Evolutionary conservation across 2,113 vertebrate genomes (phyloP), one percentile per base, ranked within the genome.

Genomic region (Nanorana parkeri): DNA sequence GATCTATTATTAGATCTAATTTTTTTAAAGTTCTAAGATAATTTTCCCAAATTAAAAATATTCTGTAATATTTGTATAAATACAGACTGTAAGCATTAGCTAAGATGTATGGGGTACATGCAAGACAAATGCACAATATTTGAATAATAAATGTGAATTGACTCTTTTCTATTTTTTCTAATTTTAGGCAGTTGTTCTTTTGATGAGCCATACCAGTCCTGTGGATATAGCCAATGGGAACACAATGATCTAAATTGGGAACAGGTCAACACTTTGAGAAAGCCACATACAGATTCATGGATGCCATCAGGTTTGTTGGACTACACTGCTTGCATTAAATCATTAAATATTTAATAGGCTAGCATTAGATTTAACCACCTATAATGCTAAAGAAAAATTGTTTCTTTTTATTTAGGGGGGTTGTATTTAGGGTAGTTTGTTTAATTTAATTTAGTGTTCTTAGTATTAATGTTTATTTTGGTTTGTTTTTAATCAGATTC

Each of bases 201-300:
- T 17, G 96, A 97, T 86, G 96, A 95, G 82, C 93, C 96, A 0
- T 94, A 96, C 29, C 89, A 89, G 67, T 91, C 92, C 0, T 99
- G 97, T 85, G 98, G 98, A 17, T 99, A 99, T 41, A 97, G 93
- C 84, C 97, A 99, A 87, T 94, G 95, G 19, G 93, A 95, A 67
- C 95, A 96, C 0, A 96, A 98, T 77, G 97, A 98, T 89, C 94
- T 99, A 83, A 95, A 97, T 67, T 99, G 98, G 98, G 96, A 99
- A 74, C 97, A 96, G 86, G 91, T 93, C 87, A 98, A 94, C 63
- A 90, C 94, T 2, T 90, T 93, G 0, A 79, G 93, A 83, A 97
- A 94, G 85, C 89, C 94, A 0, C 89, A 94, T 20, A 90, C 90
- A 1, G 95, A 95, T 84, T 96, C 94, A 1, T 97, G 98, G 94